phyloP scores from a whole-genome alignment of 1,140 invertebrate genomes.

The Stenopsyche tienmushanensis region DNA sequence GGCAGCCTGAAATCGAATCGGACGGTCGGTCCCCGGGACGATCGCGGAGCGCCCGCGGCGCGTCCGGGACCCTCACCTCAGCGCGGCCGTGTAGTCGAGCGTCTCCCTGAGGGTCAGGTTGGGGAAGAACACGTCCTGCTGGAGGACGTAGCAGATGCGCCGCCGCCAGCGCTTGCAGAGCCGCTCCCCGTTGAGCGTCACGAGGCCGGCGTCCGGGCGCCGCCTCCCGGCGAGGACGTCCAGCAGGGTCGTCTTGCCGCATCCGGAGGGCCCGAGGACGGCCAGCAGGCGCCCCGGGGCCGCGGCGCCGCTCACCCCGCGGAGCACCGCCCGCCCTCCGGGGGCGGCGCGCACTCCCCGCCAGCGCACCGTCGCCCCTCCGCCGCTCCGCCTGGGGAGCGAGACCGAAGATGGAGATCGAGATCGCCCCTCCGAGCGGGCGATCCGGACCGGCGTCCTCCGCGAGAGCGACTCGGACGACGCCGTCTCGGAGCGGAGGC shows the following conservation, averaged over 20 bases:
- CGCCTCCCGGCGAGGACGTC: slow-evolving; percentile 73
- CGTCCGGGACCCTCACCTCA: slow-evolving; percentile 48
- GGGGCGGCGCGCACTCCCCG: slow-evolving; percentile 26
- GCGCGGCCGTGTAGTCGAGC: slow-evolving; percentile 70
- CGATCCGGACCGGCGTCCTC: no score
- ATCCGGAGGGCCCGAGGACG: slow-evolving; percentile 81
- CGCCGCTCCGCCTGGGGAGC: slow-evolving; percentile 9
- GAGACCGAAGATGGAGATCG: no score
- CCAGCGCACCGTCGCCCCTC: slow-evolving; percentile 35
- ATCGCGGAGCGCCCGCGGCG: no score
- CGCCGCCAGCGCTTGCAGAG: slow-evolving; percentile 74
- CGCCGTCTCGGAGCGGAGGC: no score
- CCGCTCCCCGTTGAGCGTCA: slow-evolving; percentile 73
- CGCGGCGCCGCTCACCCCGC: slow-evolving; percentile 35
- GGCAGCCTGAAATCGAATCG: slow-evolving; percentile 68
- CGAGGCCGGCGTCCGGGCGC: slow-evolving; percentile 66
- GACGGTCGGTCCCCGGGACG: no score
- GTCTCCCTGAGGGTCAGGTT: slow-evolving; percentile 80
- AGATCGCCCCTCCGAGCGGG: no score
- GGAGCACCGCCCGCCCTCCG: slow-evolving; percentile 23
- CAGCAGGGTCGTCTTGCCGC: slow-evolving; percentile 80
- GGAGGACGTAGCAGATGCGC: slow-evolving; percentile 80
- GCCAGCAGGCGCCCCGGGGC: slow-evolving; percentile 75
- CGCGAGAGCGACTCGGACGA: no score
- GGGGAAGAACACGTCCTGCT: slow-evolving; percentile 83